Base-by-base conservation (phyloP, 1,140 invertebrate species). In the Diprion similis region DNA sequence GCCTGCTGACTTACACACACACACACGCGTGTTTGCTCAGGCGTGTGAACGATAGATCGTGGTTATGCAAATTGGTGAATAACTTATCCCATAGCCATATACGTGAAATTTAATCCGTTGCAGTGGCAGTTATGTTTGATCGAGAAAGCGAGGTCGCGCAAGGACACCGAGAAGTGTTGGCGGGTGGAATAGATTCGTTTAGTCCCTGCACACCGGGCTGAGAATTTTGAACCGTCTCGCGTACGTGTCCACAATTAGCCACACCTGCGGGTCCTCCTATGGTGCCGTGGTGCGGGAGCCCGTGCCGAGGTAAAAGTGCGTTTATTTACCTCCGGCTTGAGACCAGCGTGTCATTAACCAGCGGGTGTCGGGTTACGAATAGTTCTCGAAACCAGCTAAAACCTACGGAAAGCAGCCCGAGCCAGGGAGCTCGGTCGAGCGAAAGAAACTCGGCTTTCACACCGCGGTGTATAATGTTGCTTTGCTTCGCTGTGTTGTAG, bases 171-270 rank as follows among this genome's bases (percentile, higher is more conserved):
- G 24, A 59, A 59, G 11, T 17, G 4, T 13, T 59, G n/a, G 8
- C 51, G 51, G n/a, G n/a, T 17, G n/a, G 51, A 59, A 59, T 59
- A 59, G 51, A 59, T 59, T 59, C 51, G 51, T 59, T 13, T 59
- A 37, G 9, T 9, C n/a, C n/a, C 6, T 59, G 51, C 51, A 17
- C 11, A 59, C 51, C 9, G 51, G 51, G 51, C n/a, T 37, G 24
- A 37, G 24, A 37, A 59, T 59, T 59, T 59, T 59, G 8, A 59
- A 59, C n/a, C 51, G n/a, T 59, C n/a, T 59, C 51, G 51, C 24
- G 24, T 37, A 37, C 24, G 24, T 37, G 24, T 37, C 24, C 24
- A 37, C n/a, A 59, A 59, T 59, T 59, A 17, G 51, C 51, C 51
- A 59, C 24, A 37, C 24, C 24, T 37, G 24, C 6, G 24, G 24